Evolutionary conservation across 2,113 vertebrate genomes (phyloP).

Genomic region (Caloenas nicobarica): DNA sequence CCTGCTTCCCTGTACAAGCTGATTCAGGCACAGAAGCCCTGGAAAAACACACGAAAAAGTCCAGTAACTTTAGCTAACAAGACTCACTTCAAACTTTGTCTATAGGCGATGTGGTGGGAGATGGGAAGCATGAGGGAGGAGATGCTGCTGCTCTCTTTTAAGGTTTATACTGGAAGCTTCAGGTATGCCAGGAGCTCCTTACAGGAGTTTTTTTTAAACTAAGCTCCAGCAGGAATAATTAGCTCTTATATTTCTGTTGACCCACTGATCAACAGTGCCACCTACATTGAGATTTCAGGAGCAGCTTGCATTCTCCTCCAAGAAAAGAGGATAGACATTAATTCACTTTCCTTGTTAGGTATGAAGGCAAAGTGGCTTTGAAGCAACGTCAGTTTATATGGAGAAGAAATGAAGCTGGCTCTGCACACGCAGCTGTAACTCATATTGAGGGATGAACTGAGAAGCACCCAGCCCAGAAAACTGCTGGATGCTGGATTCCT

Average conservation of each 20-base stretch:
- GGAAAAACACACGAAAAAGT: not conserved
- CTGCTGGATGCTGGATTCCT: not conserved
- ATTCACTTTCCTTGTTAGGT: not conserved
- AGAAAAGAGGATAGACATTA: not conserved
- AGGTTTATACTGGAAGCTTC: not conserved
- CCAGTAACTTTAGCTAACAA: not conserved
- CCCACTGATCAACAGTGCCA: not conserved
- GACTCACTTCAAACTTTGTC: not conserved
- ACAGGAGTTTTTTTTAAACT: not conserved
- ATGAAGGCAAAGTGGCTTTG: not conserved
- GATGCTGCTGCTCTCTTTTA: not conserved
- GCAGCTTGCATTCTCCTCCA: not conserved
- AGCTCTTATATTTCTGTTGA: not conserved
- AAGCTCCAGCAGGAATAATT: not conserved
- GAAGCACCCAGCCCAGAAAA: not conserved
- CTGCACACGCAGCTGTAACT: not conserved
- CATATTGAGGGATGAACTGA: not conserved
- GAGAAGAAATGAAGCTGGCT: not conserved
- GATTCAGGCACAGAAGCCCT: not conserved
- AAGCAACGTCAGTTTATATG: not conserved
- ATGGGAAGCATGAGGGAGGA: not conserved
- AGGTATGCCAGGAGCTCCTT: not conserved
- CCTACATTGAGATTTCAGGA: not conserved
- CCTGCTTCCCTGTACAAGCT: not conserved
- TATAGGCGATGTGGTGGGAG: not conserved